A percentile compares a stretch with the other conserved stretches of the same genome.
phyloP scores from a whole-genome alignment of 2,888 invertebrate genomes.

The Eugnorisma glareosa region DNA sequence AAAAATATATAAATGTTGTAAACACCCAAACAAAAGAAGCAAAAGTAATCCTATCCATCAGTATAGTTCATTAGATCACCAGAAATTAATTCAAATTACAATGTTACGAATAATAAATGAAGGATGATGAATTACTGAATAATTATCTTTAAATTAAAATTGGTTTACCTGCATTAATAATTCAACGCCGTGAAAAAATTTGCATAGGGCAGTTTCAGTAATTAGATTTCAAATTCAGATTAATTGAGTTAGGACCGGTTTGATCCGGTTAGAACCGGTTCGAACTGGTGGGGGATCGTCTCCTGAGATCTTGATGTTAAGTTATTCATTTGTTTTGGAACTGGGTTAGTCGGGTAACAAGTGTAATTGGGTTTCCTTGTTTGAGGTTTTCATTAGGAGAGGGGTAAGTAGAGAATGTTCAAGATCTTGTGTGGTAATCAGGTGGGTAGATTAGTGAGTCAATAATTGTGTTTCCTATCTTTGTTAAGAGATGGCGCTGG shows the following conservation, averaged over 20 bases:
- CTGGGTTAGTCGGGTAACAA: conserved; percentile 32
- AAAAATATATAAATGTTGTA: not conserved
- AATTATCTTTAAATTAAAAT: conserved; percentile 29
- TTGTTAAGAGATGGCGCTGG: not conserved
- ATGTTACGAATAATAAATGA: conserved; percentile 2
- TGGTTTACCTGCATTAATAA: conserved; percentile 28
- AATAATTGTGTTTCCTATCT: not conserved
- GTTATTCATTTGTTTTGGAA: conserved; percentile 53
- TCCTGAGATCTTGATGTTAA: conserved; percentile 39
- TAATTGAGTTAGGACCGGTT: conserved; percentile 31
- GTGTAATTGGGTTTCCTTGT: conserved; percentile 10
- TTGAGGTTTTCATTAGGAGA: conserved; percentile 22
- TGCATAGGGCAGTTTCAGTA: conserved; percentile 13
- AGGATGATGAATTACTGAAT: conserved; percentile 23
- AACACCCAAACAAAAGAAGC: not conserved
- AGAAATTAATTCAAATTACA: conserved; percentile 9
- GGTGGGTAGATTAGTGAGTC: conserved; percentile 1
- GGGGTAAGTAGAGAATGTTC: not conserved
- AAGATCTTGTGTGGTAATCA: not conserved
- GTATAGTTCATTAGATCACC: not conserved
- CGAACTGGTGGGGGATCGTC: conserved; percentile 33
- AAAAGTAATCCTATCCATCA: not conserved
- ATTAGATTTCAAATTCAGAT: conserved; percentile 50
- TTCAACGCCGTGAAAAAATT: conserved; percentile 34
- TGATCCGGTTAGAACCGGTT: conserved; percentile 20